Evolutionary conservation across 2,888 invertebrate genomes (phyloP), one percentile per base, ranked within the genome.

Genomic region (Coleophora flavipennella): DNA sequence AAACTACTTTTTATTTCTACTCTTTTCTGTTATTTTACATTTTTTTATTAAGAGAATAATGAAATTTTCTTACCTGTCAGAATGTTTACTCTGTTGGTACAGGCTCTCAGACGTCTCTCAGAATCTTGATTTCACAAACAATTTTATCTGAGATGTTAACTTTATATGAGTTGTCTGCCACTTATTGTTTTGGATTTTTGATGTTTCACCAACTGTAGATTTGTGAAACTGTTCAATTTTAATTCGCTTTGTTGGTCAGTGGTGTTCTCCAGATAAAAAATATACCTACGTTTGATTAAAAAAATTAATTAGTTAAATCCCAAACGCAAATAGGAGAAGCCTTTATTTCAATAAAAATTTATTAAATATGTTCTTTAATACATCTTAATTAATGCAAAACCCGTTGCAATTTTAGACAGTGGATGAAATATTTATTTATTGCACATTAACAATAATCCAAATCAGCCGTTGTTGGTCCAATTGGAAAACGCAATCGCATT

Each of bases 161-260:
- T 20, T 6, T 20, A 6, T 20, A 6, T 20, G 20, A 41, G 47
- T 50, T 45, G 50, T 48, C n/a, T n/a, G n/a, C n/a, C 20, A 20
- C 20, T 20, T 20, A 20, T 20, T 20, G 20, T 20, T 20, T 20
- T 6, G 20, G 20, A 20, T 20, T 20, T 33, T 37, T 41, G 44
- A 33, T 26, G 14, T 25, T 35, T 39, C 39, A 38, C 28, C 29
- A 44, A 38, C 46, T 47, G 44, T 34, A 31, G 13, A 41, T 31
- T 39, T 31, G 4, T 40, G 13, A 13, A 14, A 25, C 35, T 39
- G 28, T 39, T 42, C 27, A 31, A n/a, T 12, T 14, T 25, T 37
- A 25, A 33, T 55, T 53, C 49, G 52, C 45, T 50, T 55, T 50
- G 48, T 50, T 56, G 57, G 52, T 50, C 50, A 37, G 42, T n/a